phyloP scores from a whole-genome alignment of 1,140 invertebrate genomes.

The Penaeus japonicus region DNA sequence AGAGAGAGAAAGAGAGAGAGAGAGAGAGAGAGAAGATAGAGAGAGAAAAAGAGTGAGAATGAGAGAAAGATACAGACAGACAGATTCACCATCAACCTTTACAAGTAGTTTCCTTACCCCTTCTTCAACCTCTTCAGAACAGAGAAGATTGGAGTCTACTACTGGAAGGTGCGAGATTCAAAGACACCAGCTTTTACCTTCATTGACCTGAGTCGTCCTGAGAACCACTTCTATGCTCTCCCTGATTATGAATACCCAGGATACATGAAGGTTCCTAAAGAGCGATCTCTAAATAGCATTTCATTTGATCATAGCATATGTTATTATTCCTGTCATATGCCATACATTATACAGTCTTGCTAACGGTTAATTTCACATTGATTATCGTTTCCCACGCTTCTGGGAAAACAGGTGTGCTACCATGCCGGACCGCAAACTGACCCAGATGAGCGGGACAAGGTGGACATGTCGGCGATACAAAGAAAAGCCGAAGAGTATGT shows the following conservation, averaged over 20 bases:
- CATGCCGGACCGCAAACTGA: background rate
- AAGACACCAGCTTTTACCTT: background rate
- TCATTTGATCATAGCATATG: background rate
- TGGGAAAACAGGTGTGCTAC: background rate
- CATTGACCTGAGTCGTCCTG: background rate
- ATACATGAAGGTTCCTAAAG: constrained; percentile 14
- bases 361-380: background rate
- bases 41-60: too few relatives aligned
- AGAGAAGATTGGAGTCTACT: constrained; percentile 24
- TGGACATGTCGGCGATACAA: background rate
- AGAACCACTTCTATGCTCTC: background rate
- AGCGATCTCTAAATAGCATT: background rate
- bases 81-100: background rate
- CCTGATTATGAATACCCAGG: constrained; percentile 19
- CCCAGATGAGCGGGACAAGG: constrained; percentile 20
- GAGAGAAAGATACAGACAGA: too few relatives aligned
- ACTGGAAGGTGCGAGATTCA: constrained; percentile 14
- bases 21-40: too few relatives aligned
- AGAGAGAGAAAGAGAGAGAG: too few relatives aligned
- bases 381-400: background rate
- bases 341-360: background rate
- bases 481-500: background rate
- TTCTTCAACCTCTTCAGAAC: background rate
- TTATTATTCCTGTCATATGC: background rate
- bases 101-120: background rate